A percentile compares a stretch with the other conserved stretches of the same genome.
Conservation (phyloP, 1,140 invertebrate genomes). For the Calliopsis andreniformis region DNA sequence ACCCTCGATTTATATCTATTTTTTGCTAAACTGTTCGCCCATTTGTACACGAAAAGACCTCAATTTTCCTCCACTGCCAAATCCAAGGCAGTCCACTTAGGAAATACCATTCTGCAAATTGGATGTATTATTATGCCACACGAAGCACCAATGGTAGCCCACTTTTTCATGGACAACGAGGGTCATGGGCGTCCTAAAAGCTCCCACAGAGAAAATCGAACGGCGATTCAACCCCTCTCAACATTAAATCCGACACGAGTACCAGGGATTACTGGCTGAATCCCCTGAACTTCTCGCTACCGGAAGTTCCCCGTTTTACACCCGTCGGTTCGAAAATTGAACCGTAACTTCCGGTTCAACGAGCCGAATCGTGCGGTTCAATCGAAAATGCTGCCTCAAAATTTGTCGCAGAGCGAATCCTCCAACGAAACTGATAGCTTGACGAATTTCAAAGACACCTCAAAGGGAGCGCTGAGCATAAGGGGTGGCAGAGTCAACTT, state of each 20-base stretch:
- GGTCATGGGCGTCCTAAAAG: conserved; percentile 22
- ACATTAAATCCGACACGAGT: conserved; percentile 21
- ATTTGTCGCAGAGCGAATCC: not conserved
- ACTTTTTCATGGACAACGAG: conserved; percentile 9
- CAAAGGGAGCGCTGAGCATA: too few relatives aligned
- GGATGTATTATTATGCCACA: too few relatives aligned
- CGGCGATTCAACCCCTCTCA: not conserved
- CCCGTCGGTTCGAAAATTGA: conserved; percentile 22
- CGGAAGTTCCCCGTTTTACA: conserved; percentile 13
- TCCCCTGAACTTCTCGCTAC: conserved; percentile 8
- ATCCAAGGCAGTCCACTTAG: too few relatives aligned
- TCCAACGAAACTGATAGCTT: too few relatives aligned
- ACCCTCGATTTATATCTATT: too few relatives aligned
- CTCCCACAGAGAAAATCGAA: not conserved
- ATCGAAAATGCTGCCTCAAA: not conserved
- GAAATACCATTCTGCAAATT: too few relatives aligned
- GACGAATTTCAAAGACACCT: too few relatives aligned
- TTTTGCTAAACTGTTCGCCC: too few relatives aligned
- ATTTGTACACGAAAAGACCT: too few relatives aligned
- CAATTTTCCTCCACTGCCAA: too few relatives aligned
- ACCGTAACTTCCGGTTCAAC: conserved; percentile 7
- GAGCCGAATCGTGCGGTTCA: not conserved
- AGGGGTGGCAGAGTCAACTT: too few relatives aligned
- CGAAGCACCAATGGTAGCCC: not conserved
- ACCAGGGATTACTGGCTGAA: conserved; percentile 16